Percentiles rank a stretch among this genome's conserved stretches.
These are phyloP conservation scores for Ailuropoda melanoleuca DNA, from an alignment of 2,113 vertebrate genomes.

Conservation along the genomic window DNA sequence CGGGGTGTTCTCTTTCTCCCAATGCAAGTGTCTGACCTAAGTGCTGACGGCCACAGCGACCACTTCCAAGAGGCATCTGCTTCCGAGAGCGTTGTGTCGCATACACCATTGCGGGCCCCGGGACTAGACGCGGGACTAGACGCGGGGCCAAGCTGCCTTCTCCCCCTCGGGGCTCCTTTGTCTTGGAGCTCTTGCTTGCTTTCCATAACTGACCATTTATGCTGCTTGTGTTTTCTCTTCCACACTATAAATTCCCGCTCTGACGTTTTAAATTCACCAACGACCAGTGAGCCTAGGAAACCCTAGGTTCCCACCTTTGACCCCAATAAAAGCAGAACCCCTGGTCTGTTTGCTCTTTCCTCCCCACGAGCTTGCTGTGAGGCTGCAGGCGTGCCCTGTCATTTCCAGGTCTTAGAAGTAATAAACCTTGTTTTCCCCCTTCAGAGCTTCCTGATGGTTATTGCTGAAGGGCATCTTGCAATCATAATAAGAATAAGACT, in stretches of 20 bases:
- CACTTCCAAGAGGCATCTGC: neutral
- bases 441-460: neutral
- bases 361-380: neutral
- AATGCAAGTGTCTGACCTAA: neutral
- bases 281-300: neutral
- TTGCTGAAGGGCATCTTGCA: neutral
- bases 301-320: neutral
- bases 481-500: neutral
- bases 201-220: neutral
- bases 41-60: neutral
- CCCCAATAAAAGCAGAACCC: neutral
- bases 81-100: neutral
- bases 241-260: neutral
- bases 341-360: neutral
- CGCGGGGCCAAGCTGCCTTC: neutral
- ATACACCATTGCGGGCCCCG: neutral
- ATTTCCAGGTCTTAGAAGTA: neutral
- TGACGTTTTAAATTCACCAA: neutral
- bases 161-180: neutral
- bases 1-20: neutral
- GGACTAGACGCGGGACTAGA: neutral
- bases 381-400: neutral
- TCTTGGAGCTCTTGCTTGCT: neutral
- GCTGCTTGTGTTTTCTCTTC: neutral
- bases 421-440: neutral